phyloP scores from a whole-genome alignment of 2,888 invertebrate genomes.

The Polyploca ridens region DNA sequence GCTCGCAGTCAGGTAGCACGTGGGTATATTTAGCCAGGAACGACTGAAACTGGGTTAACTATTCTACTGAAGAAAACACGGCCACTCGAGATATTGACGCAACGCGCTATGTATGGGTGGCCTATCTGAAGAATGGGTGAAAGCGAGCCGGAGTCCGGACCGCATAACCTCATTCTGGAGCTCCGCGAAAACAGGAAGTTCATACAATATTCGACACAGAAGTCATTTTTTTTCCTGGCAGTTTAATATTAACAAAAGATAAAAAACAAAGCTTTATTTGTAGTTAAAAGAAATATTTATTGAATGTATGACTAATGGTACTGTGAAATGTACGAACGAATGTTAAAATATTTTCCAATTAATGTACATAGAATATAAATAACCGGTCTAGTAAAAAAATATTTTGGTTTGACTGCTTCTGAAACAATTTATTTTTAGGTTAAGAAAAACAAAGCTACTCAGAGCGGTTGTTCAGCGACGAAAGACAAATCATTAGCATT shows the following conservation, averaged over 20 bases:
- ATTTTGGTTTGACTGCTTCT: background rate
- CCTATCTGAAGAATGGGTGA: constrained; percentile 53
- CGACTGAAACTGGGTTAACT: constrained; percentile 78
- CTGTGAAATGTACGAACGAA: background rate
- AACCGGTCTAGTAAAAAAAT: background rate
- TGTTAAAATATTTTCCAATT: too few species aligned
- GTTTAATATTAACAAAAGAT: background rate
- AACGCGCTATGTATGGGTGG: constrained; percentile 55
- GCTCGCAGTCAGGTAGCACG: constrained; percentile 68
- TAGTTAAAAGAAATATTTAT: background rate
- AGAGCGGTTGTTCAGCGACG: background rate
- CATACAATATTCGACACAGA: constrained; percentile 32
- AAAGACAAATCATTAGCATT: background rate
- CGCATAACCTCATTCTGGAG: constrained; percentile 63
- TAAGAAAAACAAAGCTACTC: background rate
- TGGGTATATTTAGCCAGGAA: constrained; percentile 60
- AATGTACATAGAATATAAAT: background rate
- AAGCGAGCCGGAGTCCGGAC: constrained; percentile 58
- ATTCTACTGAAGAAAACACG: constrained; percentile 74
- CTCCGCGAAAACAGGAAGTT: constrained; percentile 66
- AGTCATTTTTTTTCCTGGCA: constrained; percentile 12
- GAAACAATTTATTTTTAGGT: background rate
- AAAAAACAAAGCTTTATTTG: background rate
- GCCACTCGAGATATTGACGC: constrained; percentile 70
- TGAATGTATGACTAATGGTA: background rate